Base-by-base conservation (phyloP, 2,888 invertebrate species). In the Napeogenes inachia region DNA sequence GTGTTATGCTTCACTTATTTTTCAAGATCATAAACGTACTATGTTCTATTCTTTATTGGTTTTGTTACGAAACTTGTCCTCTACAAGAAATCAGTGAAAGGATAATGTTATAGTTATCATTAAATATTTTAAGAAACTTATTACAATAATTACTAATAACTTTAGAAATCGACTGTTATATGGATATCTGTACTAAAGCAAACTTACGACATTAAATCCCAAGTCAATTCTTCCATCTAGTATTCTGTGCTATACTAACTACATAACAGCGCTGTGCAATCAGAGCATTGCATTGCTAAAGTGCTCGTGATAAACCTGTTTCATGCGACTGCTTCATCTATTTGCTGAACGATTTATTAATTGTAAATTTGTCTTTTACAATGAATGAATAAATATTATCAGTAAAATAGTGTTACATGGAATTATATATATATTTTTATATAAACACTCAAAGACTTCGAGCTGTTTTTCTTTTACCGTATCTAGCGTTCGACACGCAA, bases 221-320 rank as follows among this genome's bases (percentile, higher is more conserved):
- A 54, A 38, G 54, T 54, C 35, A n/a, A 38, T n/a, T 54, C 54
- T 13, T 33, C 54, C 50, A 30, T 50, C 42, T 42, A 42, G 50
- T 50, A 33, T 42, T 30, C 35, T 30, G 33, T 13, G 45, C 47
- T 46, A 47, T 47, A 30, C 30, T 5, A 50, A 30, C 21, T 50
- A 50, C 50, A 59, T 42, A 57, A 54, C 42, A 61, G 64, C 60
- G 82, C 82, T 78, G 81, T 87, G 82, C 81, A 88, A 88, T 88
- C 88, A 86, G 87, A 88, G 88, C 87, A 87, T 84, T 85, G 82
- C 85, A 73, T 89, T 88, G 87, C 82, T 80, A 87, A 84, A 88
- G 83, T 80, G 81, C 77, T 78, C 77, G 77, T 79, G 78, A 75
- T 80, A 82, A 84, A 85, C 84, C 83, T 80, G 85, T 82, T 85